Evolutionary conservation across 2,797 vertebrate genomes (phyloP).

Genomic region (Gymnothorax javanicus): DNA sequence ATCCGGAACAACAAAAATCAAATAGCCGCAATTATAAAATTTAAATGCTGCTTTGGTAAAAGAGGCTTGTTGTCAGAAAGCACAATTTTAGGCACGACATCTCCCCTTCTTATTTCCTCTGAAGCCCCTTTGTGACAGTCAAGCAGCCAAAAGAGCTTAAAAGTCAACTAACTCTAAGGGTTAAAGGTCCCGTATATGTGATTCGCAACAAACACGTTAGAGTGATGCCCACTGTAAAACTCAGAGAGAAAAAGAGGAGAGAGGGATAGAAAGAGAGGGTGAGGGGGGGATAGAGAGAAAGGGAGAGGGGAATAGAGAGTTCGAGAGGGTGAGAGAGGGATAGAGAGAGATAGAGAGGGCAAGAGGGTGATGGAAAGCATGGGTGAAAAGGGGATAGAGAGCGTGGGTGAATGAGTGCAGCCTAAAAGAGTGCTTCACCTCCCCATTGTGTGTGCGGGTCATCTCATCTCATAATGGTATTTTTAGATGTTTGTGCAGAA

Average conservation of each 20-base stretch:
- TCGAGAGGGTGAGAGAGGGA: not conserved
- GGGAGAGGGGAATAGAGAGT: constrained; percentile 8
- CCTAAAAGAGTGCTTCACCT: constrained; percentile 10
- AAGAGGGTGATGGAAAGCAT: not conserved
- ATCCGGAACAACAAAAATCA: not conserved
- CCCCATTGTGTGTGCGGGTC: not conserved
- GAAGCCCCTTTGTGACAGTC: no score
- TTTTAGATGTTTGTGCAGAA: constrained; percentile 20
- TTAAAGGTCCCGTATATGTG: not conserved
- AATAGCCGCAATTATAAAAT: not conserved
- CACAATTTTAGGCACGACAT: not conserved
- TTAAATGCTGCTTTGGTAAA: not conserved
- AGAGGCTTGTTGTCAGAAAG: not conserved
- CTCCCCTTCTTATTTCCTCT: no score
- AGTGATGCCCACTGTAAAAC: not conserved
- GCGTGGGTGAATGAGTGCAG: constrained; percentile 7
- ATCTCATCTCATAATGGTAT: constrained; percentile 20
- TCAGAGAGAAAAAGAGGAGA: constrained; percentile 7
- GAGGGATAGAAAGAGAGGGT: not conserved
- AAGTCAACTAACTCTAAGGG: no score
- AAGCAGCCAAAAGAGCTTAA: no score
- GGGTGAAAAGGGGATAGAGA: not conserved
- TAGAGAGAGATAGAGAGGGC: constrained; percentile 10
- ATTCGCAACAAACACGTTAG: not conserved
- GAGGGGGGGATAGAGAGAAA: not conserved